Percentiles rank a stretch among this genome's conserved stretches.
These are phyloP conservation scores for Pseudoips prasinana DNA, from an alignment of 2,888 invertebrate species.

Conservation along the genomic window DNA sequence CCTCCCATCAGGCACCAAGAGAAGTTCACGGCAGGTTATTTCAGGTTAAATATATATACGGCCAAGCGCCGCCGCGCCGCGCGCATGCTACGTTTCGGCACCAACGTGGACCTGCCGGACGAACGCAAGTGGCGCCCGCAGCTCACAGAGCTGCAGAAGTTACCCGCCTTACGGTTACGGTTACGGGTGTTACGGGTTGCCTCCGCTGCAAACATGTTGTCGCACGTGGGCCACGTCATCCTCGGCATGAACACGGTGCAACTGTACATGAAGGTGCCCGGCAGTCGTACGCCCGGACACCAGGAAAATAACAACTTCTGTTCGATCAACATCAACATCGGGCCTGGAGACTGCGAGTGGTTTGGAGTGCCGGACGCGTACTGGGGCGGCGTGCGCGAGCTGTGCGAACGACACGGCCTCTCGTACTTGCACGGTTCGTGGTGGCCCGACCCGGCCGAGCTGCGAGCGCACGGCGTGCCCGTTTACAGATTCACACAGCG, in stretches of 20 bases:
- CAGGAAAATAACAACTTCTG: constrained; percentile 99
- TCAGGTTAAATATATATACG: no score
- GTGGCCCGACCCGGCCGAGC: constrained; percentile 98
- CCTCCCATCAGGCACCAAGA: no score
- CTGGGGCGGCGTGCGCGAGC: constrained; percentile 96
- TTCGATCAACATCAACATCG: constrained; percentile 99
- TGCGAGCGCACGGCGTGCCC: constrained; percentile 97
- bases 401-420: constrained; percentile 96
- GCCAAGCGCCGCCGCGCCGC: constrained; percentile 64
- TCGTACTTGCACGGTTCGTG: constrained; percentile 98
- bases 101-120: constrained; percentile 99
- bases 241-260: constrained; percentile 99
- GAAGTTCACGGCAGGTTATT: no score
- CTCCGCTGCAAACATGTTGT: constrained; percentile 99
- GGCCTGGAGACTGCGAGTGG: constrained; percentile 99
- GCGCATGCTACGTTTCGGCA: constrained; percentile 91
- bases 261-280: constrained; percentile 98
- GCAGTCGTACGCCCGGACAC: constrained; percentile 96
- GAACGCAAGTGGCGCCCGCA: constrained; percentile 98
- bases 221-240: constrained; percentile 99
- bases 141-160: constrained; percentile 96
- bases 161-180: no score
- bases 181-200: constrained; percentile 98
- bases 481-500: constrained; percentile 97
- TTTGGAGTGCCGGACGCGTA: constrained; percentile 99